Conservation (phyloP, 2,113 vertebrate species). For the Trachemys scripta region DNA sequence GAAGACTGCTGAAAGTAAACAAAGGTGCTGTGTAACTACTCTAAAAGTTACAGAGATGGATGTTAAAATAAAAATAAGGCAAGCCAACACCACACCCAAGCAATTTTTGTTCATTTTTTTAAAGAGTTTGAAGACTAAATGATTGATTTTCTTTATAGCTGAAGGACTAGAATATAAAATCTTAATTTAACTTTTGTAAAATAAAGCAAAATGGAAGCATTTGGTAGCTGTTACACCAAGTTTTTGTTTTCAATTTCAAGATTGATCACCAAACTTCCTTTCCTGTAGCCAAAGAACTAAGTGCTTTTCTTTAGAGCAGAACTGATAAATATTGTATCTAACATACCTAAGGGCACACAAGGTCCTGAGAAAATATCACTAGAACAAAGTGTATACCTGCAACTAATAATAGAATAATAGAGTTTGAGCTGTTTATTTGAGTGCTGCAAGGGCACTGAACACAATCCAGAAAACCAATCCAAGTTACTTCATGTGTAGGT, state of each 20-base stretch:
- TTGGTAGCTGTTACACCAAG: background rate
- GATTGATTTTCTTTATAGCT: background rate
- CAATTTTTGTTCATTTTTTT: background rate
- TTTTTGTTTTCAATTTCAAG: conserved; percentile 39
- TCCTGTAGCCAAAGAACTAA: conserved; percentile 60
- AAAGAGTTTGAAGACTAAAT: background rate
- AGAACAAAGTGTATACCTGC: conserved; percentile 40
- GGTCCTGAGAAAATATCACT: conserved; percentile 53
- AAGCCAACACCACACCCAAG: background rate
- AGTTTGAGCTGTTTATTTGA: conserved; percentile 46
- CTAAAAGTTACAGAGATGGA: background rate
- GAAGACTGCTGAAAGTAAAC: background rate
- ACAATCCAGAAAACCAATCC: conserved; percentile 27
- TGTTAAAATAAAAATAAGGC: background rate
- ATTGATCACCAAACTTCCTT: conserved; percentile 59
- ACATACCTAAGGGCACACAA: conserved; percentile 58
- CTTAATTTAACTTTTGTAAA: conserved; percentile 34
- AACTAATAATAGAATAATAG: conserved; percentile 52
- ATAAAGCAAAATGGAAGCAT: conserved; percentile 32
- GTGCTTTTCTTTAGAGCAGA: conserved; percentile 55
- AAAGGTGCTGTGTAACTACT: background rate
- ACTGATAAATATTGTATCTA: conserved; percentile 68
- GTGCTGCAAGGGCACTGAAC: conserved; percentile 36
- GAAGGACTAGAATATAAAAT: background rate
- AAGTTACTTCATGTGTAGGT: conserved; percentile 5